Evolutionary conservation across 1,140 invertebrate genomes (phyloP).

Genomic region (Nephila pilipes): DNA sequence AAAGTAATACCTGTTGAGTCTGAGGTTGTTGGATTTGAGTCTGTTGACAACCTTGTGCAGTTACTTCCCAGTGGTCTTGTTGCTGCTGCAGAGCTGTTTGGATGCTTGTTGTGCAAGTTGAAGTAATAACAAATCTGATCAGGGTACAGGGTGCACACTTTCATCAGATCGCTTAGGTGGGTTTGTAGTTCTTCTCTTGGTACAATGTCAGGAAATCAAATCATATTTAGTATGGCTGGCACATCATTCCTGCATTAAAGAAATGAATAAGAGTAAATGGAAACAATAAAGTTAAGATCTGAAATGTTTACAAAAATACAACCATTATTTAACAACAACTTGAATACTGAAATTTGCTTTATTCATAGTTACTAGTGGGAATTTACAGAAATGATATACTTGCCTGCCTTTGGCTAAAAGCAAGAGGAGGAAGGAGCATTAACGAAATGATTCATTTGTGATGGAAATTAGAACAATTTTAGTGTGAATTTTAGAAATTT

Average conservation of each 20-base stretch:
- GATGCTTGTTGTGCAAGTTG: conserved; percentile 92
- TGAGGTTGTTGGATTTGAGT: conserved; percentile 79
- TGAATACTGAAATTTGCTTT: no score
- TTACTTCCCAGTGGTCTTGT: conserved; percentile 73
- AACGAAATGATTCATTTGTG: no score
- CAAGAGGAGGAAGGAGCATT: no score
- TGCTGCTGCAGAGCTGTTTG: conserved; percentile 81
- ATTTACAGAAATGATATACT: no score
- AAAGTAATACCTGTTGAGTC: conserved; percentile 79
- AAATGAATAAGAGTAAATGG: background rate
- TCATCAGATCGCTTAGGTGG: conserved; percentile 83
- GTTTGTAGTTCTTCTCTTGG: conserved; percentile 97
- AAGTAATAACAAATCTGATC: conserved; percentile 92
- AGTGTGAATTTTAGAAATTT: no score
- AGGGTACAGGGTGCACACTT: conserved; percentile 79
- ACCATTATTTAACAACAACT: no score
- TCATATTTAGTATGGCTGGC: conserved; percentile 99
- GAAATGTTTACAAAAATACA: no score
- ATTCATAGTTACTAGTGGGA: background rate
- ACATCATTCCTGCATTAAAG: conserved; percentile 93
- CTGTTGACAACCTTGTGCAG: conserved; percentile 62
- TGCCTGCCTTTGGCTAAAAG: no score
- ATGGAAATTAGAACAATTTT: no score
- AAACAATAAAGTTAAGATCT: no score
- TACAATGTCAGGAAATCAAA: conserved; percentile 99